Evolutionary conservation across 1,140 invertebrate genomes (phyloP).

Genomic region (Musca vetustissima): DNA sequence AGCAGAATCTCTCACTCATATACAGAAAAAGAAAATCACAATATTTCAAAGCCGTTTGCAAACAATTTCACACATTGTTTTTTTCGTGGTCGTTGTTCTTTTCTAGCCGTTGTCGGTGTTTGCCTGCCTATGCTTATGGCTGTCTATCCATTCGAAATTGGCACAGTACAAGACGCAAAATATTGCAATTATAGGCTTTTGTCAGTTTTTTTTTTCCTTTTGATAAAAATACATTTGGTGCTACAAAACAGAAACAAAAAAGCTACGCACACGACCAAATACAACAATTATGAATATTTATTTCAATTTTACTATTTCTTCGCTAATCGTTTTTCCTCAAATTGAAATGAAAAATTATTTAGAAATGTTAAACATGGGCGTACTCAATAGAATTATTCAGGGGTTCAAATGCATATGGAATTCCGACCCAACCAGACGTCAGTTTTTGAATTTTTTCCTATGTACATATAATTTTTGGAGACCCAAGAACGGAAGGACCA

Average conservation of each 20-base stretch:
- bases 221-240: neutral
- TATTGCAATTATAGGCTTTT: constrained; percentile 6
- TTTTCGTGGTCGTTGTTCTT: neutral
- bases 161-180: neutral
- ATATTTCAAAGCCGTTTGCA: constrained; percentile 12
- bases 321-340: too few relatives aligned
- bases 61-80: constrained; percentile 17
- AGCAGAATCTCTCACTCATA: neutral
- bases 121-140: too few relatives aligned
- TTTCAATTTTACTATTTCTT: too few relatives aligned
- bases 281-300: neutral
- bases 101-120: too few relatives aligned
- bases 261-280: neutral
- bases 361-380: too few relatives aligned
- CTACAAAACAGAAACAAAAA: neutral
- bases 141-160: neutral
- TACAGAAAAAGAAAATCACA: neutral
- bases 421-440: too few relatives aligned
- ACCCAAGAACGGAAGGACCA: too few relatives aligned
- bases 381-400: too few relatives aligned
- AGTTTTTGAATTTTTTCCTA: too few relatives aligned
- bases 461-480: too few relatives aligned
- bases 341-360: too few relatives aligned
- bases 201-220: neutral
- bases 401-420: too few relatives aligned